These are phyloP conservation scores for Apamea monoglypha DNA, from an alignment of 2,888 invertebrate species.

Conservation along the genomic window DNA sequence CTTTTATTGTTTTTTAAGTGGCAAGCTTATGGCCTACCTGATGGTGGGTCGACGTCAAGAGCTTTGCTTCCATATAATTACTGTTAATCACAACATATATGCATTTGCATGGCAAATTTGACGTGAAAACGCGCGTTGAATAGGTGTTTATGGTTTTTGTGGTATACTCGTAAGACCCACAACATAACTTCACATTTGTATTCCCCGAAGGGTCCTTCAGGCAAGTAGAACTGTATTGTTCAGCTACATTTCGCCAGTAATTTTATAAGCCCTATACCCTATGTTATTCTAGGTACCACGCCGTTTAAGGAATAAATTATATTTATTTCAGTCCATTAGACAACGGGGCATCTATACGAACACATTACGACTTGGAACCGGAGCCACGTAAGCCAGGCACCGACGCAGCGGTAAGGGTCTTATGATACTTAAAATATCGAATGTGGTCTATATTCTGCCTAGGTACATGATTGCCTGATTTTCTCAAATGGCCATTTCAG, in stretches of 20 bases:
- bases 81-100: not conserved
- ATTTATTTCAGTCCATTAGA: slow-evolving; percentile 78
- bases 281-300: not conserved
- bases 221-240: not conserved
- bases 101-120: not conserved
- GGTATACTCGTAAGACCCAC: too few relatives aligned
- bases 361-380: slow-evolving; percentile 81
- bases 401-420: slow-evolving; percentile 79
- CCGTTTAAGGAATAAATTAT: not conserved
- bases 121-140: not conserved
- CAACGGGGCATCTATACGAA: slow-evolving; percentile 77
- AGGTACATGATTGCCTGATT: not conserved
- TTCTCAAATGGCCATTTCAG: too few relatives aligned
- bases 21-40: not conserved
- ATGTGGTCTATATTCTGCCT: not conserved
- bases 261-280: not conserved
- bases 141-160: not conserved
- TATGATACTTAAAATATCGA: not conserved
- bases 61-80: not conserved
- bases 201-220: too few relatives aligned
- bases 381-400: slow-evolving; percentile 78
- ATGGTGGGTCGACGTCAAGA: not conserved
- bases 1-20: not conserved
- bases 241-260: not conserved
- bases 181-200: not conserved